These are phyloP conservation scores for Anniella stebbinsi DNA, from an alignment of 2,797 vertebrate genomes.

Conservation along the genomic window DNA sequence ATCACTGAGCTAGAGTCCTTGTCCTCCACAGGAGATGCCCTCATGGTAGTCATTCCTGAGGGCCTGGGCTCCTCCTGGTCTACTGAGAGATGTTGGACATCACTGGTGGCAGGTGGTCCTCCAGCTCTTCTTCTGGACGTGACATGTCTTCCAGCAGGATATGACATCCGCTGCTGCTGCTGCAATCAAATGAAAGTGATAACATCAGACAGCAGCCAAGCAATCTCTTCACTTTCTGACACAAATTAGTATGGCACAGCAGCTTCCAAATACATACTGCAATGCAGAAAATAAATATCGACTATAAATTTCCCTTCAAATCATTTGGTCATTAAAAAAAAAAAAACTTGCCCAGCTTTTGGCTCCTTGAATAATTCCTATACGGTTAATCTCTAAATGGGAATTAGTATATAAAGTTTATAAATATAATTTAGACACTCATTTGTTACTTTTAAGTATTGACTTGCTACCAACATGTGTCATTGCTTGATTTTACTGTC, in stretches of 20 bases:
- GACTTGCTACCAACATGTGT: slow-evolving; percentile 45
- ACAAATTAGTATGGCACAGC: slow-evolving; percentile 29
- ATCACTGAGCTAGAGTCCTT: no score
- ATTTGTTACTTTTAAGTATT: slow-evolving; percentile 53
- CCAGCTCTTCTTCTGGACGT: no score
- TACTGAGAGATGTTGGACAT: no score
- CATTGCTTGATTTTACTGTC: slow-evolving; percentile 58
- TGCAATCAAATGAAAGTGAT: slow-evolving; percentile 59
- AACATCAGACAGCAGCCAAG: slow-evolving; percentile 42
- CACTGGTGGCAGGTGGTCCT: no score
- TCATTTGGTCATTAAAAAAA: slow-evolving; percentile 40
- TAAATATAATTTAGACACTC: slow-evolving; percentile 56
- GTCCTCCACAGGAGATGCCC: no score
- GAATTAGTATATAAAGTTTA: slow-evolving; percentile 46
- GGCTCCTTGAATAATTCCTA: slow-evolving; percentile 22
- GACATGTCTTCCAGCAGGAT: no score
- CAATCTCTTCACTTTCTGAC: slow-evolving; percentile 39
- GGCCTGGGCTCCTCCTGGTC: no score
- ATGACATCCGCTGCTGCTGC: neutral
- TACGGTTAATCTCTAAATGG: slow-evolving; percentile 38
- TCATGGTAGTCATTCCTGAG: no score
- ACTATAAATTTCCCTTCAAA: slow-evolving; percentile 35
- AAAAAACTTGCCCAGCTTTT: neutral
- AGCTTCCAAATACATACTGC: slow-evolving; percentile 45
- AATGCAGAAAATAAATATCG: slow-evolving; percentile 58